Evolutionary conservation across 2,113 vertebrate species (phyloP).

Genomic region (Burhinus oedicnemus): DNA sequence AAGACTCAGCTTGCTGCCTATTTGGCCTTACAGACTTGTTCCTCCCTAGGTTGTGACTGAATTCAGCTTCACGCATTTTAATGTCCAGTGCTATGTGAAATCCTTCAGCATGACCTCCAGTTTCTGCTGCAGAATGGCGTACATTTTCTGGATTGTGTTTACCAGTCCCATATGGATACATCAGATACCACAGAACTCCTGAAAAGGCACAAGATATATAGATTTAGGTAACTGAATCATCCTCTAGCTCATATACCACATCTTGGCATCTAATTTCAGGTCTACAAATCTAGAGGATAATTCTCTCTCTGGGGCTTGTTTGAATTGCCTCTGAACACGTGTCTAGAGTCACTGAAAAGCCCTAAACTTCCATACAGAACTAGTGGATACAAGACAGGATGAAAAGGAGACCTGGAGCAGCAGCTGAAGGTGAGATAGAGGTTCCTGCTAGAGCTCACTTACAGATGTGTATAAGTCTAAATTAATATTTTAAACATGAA

Average conservation of each 20-base stretch:
- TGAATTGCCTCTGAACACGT: background rate
- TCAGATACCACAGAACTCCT: background rate
- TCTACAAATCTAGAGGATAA: background rate
- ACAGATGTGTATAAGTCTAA: background rate
- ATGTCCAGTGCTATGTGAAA: background rate
- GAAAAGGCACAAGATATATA: fast-evolving
- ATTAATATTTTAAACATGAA: background rate
- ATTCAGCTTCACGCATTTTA: fast-evolving
- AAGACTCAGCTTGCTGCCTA: background rate
- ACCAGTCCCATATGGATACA: background rate
- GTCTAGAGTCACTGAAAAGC: background rate
- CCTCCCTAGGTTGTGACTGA: background rate
- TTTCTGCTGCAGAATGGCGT: background rate
- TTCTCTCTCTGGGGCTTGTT: background rate
- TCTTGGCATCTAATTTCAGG: background rate
- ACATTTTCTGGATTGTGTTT: background rate
- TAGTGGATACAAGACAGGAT: background rate
- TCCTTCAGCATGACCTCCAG: background rate
- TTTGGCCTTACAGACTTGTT: background rate
- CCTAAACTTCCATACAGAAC: background rate
- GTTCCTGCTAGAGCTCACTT: background rate
- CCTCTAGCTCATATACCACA: background rate
- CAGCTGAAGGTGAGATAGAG: background rate
- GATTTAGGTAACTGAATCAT: background rate
- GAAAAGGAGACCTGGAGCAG: background rate